These are phyloP conservation scores for Rhinoraja longicauda DNA, from an alignment of 2,797 vertebrate species.

Conservation along the genomic window DNA sequence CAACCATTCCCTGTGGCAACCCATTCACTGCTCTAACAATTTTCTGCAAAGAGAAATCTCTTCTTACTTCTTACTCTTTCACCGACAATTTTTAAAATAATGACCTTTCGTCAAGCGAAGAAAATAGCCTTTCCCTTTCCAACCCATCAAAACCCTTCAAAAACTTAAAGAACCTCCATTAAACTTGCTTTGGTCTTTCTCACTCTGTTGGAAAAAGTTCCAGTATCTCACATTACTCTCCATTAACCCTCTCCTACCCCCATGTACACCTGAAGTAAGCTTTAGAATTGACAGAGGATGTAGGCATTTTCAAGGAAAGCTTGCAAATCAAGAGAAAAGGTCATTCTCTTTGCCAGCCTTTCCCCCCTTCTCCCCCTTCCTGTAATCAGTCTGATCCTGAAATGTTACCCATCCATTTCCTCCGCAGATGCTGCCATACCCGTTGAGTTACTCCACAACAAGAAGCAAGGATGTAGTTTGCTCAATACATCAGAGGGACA, in stretches of 20 bases:
- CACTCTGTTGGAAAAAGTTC: neutral
- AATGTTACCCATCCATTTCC: too few relatives aligned
- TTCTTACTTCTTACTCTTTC: neutral
- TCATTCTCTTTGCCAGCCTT: too few relatives aligned
- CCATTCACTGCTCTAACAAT: neutral
- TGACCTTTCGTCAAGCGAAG: neutral
- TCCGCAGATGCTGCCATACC: too few relatives aligned
- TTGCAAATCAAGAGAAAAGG: too few relatives aligned
- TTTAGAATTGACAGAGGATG: neutral
- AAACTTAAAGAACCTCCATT: neutral
- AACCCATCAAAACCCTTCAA: conserved; percentile 16
- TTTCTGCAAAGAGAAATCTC: neutral
- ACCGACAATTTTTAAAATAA: conserved; percentile 5
- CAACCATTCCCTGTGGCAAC: conserved; percentile 27
- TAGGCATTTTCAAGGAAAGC: neutral
- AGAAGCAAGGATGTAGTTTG: neutral
- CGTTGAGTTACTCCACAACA: too few relatives aligned
- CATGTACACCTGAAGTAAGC: neutral
- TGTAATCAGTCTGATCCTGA: too few relatives aligned
- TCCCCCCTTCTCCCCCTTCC: too few relatives aligned
- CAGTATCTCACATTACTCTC: neutral
- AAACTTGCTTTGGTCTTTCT: neutral
- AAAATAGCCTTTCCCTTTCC: conserved; percentile 11
- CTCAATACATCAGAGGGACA: neutral
- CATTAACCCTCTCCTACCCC: neutral